phyloP scores from a whole-genome alignment of 2,888 invertebrate species.

The Melangyna quadrimaculata region DNA sequence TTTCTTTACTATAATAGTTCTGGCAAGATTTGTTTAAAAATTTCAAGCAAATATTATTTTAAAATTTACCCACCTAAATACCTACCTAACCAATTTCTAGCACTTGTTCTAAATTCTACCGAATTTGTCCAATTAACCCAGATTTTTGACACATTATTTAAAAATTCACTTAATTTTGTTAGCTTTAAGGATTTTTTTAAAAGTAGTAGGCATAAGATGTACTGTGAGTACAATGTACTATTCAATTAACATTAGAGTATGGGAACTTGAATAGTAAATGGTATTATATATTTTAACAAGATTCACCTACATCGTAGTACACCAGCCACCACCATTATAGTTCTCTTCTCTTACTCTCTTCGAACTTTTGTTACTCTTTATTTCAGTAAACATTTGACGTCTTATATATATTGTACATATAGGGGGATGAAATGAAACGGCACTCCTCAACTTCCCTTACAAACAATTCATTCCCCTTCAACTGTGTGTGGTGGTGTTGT shows the following conservation, averaged over 20 bases:
- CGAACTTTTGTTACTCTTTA: background rate
- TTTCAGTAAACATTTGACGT: background rate
- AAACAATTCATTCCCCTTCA: background rate
- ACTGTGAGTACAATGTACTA: too few species aligned
- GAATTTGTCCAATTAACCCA: too few species aligned
- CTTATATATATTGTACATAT: background rate
- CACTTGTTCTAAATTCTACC: too few species aligned
- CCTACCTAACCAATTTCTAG: too few species aligned
- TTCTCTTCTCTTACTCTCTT: background rate
- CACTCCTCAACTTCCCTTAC: background rate
- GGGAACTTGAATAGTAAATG: background rate
- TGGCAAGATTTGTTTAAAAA: too few species aligned
- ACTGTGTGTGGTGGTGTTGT: background rate
- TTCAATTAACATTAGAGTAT: background rate
- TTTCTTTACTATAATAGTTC: too few species aligned
- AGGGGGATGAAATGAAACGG: background rate
- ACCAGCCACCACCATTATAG: background rate
- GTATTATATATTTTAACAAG: background rate
- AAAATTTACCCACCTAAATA: too few species aligned
- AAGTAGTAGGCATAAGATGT: too few species aligned
- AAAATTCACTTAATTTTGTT: too few species aligned
- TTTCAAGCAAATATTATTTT: too few species aligned
- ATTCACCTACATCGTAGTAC: background rate
- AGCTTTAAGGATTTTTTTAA: too few species aligned
- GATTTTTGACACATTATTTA: too few species aligned